A percentile compares a stretch with the other conserved stretches of the same genome.
Evolutionary conservation across 1,140 invertebrate genomes (phyloP).

Genomic region (Pygmarrhopalites habei): DNA sequence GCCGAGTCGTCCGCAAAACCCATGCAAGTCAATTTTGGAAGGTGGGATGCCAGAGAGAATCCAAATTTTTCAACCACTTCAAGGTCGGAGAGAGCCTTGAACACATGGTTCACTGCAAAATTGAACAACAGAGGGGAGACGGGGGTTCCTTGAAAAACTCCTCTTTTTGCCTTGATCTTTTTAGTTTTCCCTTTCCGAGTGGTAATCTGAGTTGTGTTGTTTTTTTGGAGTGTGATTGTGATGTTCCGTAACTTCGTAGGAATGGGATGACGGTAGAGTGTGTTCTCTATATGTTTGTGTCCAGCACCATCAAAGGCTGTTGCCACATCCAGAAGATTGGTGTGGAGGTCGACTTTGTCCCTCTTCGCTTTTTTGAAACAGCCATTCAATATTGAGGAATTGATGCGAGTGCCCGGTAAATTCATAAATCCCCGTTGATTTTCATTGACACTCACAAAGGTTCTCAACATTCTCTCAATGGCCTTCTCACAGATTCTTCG

Average conservation of each 20-base stretch:
- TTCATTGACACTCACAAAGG: not conserved
- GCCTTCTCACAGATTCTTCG: not conserved
- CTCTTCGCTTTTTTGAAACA: not conserved
- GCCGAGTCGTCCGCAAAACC: no score
- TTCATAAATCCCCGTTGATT: not conserved
- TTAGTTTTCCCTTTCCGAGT: not conserved
- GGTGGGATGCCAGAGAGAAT: no score
- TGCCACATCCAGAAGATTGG: not conserved
- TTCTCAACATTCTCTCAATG: not conserved
- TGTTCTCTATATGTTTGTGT: not conserved
- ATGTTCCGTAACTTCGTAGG: not conserved
- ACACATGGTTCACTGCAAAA: no score
- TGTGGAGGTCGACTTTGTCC: not conserved
- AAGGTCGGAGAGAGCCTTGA: no score
- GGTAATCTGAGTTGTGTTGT: not conserved
- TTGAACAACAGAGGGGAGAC: no score
- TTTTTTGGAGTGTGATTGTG: not conserved
- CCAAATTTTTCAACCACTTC: no score
- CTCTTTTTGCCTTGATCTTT: no score
- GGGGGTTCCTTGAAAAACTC: no score
- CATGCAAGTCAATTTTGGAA: no score
- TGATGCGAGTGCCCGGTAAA: not conserved
- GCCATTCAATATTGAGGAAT: not conserved
- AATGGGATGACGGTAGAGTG: not conserved
- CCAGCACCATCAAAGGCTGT: no score